Percentiles rank a stretch among this genome's conserved stretches.
Conservation (phyloP, 2,888 invertebrate species). For the Conus canariensis region DNA sequence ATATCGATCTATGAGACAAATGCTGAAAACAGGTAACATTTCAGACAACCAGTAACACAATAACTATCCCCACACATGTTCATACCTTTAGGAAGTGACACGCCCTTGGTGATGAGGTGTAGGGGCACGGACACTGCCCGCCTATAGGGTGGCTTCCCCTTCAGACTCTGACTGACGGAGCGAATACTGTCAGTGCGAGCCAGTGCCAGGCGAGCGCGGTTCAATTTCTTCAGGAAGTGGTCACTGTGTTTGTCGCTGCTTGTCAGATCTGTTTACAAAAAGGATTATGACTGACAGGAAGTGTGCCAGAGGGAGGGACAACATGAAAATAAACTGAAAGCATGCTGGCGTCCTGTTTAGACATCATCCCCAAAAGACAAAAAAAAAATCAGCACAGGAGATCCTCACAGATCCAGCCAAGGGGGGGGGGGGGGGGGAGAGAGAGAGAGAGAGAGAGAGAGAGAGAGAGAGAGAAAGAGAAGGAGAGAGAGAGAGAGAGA, state of each 20-base stretch:
- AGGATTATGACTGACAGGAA: slow-evolving; percentile 53
- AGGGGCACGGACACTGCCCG: slow-evolving; percentile 93
- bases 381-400: background rate
- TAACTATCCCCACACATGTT: too few species aligned
- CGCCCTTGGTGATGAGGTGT: slow-evolving; percentile 73
- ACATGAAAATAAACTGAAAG: background rate
- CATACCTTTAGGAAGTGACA: slow-evolving; percentile 67
- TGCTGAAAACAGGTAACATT: background rate
- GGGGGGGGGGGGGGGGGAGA: too few species aligned
- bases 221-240: slow-evolving; percentile 90
- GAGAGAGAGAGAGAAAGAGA: too few species aligned
- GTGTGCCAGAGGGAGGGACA: background rate
- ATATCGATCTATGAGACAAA: background rate
- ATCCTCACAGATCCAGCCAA: too few species aligned
- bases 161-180: slow-evolving; percentile 92
- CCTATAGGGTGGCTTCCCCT: slow-evolving; percentile 96
- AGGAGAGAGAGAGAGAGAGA: too few species aligned
- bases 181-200: slow-evolving; percentile 81
- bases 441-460: too few species aligned
- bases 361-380: background rate
- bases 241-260: slow-evolving; percentile 94
- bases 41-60: background rate
- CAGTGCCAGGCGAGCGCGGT: slow-evolving; percentile 91
- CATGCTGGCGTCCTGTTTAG: background rate
- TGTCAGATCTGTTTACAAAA: slow-evolving; percentile 85